Evolutionary conservation across 2,113 vertebrate species (phyloP), one percentile per base, ranked within the genome.

Genomic region (Labeo catla): DNA sequence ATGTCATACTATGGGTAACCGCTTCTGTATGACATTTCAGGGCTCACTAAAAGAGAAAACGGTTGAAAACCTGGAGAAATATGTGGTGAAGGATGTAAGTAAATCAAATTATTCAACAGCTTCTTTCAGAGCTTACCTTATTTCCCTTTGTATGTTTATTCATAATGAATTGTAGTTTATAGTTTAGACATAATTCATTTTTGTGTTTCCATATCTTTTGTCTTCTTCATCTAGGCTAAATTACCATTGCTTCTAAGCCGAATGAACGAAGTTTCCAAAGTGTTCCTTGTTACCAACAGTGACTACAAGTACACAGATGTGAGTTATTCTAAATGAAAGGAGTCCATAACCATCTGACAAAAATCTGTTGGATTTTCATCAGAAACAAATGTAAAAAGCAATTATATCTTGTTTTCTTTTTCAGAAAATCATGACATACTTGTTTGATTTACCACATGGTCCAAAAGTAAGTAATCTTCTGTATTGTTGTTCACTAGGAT

Each of bases 361-460:
- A 83, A 65, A 43, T 13, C 1, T 43, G 49, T 78, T 50, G 65
- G 13, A 21, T 57, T 76, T 19, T 49, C 6, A 84, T 63, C 34
- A 39, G 54, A 54, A 70, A 34, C 28, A 45, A 50, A 36, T 39
- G 3, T 52, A 50, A 28, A 16, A 2, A 43, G 28, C n/a, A 39
- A 79, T 80, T 63, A 28, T 59, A 2, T 6, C 10, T 45, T 19
- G 12, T 59, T 28, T 92, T 90, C 88, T 92, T 88, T 91, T 87
- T 73, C 93, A 99, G 98, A 99, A 99, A 98, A 99, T 99, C 90
- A 99, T 99, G 98, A 99, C 97, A 68, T 99, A 99, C 91, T 95
- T 99, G 93, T 99, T 99, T 94, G 97, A 99, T 93, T 98, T 99
- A 87, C 95, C 96, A 47, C 97, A 99, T 87, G 98, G 98, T 91